These are phyloP conservation scores for Baryphthengus martii DNA, from an alignment of 2,113 vertebrate species.

Conservation along the genomic window DNA sequence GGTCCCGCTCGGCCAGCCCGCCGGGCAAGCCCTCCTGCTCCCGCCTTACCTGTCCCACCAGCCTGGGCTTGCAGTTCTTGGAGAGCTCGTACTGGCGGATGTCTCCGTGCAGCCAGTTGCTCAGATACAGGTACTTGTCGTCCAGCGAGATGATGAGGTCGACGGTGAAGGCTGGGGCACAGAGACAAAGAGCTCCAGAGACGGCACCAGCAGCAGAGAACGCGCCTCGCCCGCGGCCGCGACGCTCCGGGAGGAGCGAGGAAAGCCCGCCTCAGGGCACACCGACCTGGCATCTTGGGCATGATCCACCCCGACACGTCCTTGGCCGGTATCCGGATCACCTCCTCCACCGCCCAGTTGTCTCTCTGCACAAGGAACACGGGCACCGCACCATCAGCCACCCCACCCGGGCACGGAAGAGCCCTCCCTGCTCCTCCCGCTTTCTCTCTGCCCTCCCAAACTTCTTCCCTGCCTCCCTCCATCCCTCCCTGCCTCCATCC, in stretches of 20 bases:
- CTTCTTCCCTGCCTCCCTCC: accelerated
- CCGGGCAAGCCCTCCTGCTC: neutral
- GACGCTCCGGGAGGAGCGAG: neutral
- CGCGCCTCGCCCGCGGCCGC: accelerated
- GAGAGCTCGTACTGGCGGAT: slow-evolving; percentile 92
- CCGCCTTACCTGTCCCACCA: slow-evolving; percentile 81
- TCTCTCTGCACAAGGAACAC: neutral
- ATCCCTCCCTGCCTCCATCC: neutral
- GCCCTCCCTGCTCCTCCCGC: neutral
- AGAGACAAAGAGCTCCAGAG: neutral
- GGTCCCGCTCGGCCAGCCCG: accelerated
- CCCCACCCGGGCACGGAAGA: neutral
- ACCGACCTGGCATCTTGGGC: neutral
- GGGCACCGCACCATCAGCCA: neutral
- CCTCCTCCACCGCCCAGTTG: slow-evolving; percentile 1
- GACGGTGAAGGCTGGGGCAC: slow-evolving; percentile 79
- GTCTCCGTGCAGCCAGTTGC: slow-evolving; percentile 93
- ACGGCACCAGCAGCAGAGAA: neutral
- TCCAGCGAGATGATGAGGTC: slow-evolving; percentile 89
- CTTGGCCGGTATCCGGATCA: neutral
- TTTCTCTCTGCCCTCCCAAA: neutral
- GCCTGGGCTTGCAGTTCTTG: slow-evolving; percentile 73
- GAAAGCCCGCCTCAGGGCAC: neutral
- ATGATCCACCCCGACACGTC: neutral
- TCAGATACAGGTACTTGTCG: slow-evolving; percentile 87